Percentiles rank a stretch among this genome's conserved stretches.
Evolutionary conservation across 2,113 vertebrate species (phyloP).

Genomic region (Ranitomeya imitator): DNA sequence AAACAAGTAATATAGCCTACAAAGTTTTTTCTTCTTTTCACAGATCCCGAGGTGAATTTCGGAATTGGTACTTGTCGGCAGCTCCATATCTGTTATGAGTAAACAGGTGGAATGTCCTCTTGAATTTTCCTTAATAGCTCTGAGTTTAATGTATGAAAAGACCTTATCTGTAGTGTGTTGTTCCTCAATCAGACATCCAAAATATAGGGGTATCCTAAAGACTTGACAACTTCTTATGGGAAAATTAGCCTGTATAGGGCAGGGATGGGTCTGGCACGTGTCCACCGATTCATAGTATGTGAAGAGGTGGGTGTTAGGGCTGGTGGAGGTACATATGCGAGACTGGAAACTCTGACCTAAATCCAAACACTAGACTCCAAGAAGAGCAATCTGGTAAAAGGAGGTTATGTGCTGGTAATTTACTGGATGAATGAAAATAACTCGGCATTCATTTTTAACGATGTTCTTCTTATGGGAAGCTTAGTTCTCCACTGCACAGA

Average conservation of each 20-base stretch:
- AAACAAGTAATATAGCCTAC: too few relatives aligned
- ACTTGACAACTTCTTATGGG: slow-evolving; percentile 30
- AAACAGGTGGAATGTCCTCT: background rate
- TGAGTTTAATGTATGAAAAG: background rate
- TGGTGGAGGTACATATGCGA: slow-evolving; percentile 23
- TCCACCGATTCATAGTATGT: slow-evolving; percentile 47
- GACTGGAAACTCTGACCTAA: slow-evolving; percentile 54
- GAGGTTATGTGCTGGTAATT: slow-evolving; percentile 54
- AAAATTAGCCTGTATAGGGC: slow-evolving; percentile 10
- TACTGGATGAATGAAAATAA: slow-evolving; percentile 59
- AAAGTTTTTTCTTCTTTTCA: too few relatives aligned
- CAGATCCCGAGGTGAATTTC: too few relatives aligned
- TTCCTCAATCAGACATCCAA: background rate
- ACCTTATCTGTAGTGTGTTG: background rate
- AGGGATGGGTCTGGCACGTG: slow-evolving; percentile 35
- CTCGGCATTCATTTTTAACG: slow-evolving; percentile 56
- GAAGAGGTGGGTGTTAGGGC: slow-evolving; percentile 37
- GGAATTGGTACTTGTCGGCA: background rate
- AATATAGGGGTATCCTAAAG: slow-evolving; percentile 22
- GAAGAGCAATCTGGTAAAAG: slow-evolving; percentile 52
- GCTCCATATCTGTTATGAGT: background rate
- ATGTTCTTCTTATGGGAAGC: slow-evolving; percentile 50
- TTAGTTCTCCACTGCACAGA: slow-evolving; percentile 52
- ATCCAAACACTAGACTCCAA: slow-evolving; percentile 50
- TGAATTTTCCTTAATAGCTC: background rate